Conservation (phyloP, 2,888 invertebrate species). For the Agrotis ipsilon region DNA sequence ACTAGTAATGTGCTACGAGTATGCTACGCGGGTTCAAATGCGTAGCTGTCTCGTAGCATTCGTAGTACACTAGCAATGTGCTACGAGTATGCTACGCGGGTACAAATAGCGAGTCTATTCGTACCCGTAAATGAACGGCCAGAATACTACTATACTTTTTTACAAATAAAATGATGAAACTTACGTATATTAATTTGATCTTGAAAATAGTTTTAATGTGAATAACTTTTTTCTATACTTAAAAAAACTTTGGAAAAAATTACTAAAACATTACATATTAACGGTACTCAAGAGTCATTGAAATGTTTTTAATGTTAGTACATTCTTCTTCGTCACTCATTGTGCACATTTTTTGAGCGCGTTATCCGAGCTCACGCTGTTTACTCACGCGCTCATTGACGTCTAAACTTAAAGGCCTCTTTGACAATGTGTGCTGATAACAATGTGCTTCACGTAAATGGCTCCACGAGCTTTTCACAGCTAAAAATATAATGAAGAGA, state of each 20-base stretch:
- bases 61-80: not conserved
- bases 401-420: conserved; percentile 58
- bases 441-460: conserved; percentile 52
- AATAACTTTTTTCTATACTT: not conserved
- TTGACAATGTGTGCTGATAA: conserved; percentile 58
- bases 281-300: conserved; percentile 14
- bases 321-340: conserved; percentile 48
- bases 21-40: conserved; percentile 34
- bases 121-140: not conserved
- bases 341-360: conserved; percentile 52
- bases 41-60: conserved; percentile 29
- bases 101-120: conserved; percentile 9
- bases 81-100: conserved; percentile 47
- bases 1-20: conserved; percentile 26
- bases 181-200: not conserved
- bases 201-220: not conserved
- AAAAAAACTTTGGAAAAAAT: not conserved
- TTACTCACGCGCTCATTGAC: conserved; percentile 60
- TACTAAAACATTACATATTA: not conserved
- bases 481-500: conserved; percentile 49
- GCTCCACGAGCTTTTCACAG: conserved; percentile 42
- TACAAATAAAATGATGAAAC: conserved; percentile 2
- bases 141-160: not conserved
- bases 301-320: conserved; percentile 32
- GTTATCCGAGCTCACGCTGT: conserved; percentile 56